Conservation (phyloP, 2,797 vertebrate genomes). For the Lophotriccus pileatus region DNA sequence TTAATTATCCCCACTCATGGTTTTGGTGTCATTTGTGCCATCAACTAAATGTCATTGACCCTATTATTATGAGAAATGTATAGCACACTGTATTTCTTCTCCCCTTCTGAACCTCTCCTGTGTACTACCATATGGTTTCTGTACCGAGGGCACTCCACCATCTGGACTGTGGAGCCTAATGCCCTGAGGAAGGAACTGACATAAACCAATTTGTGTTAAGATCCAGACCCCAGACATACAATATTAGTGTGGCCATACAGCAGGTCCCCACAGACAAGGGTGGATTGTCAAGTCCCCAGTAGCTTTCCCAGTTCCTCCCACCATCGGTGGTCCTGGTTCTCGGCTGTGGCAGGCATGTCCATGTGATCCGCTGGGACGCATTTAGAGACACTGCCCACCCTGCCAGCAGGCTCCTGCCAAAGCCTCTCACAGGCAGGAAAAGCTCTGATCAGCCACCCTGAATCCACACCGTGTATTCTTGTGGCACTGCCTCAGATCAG, state of each 20-base stretch:
- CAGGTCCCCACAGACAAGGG: constrained; percentile 18
- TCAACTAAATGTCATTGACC: neutral
- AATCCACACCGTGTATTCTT: neutral
- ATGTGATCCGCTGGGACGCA: accelerated
- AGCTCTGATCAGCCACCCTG: neutral
- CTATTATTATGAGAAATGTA: constrained; percentile 41
- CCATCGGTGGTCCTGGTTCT: neutral
- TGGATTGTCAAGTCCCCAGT: neutral
- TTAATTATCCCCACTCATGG: neutral
- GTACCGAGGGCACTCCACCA: constrained; percentile 59
- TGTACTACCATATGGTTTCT: constrained; percentile 71
- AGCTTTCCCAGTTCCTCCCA: neutral
- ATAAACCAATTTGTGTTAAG: constrained; percentile 73
- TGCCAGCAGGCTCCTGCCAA: neutral
- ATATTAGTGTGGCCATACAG: constrained; percentile 15
- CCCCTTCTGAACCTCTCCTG: constrained; percentile 20
- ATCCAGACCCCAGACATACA: constrained; percentile 45
- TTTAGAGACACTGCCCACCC: neutral
- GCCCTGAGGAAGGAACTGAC: constrained; percentile 66
- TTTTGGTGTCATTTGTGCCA: neutral
- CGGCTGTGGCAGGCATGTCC: accelerated
- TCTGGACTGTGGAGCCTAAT: constrained; percentile 67
- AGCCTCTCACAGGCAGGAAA: neutral
- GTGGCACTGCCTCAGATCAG: neutral
- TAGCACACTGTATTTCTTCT: constrained; percentile 11